Conservation (phyloP, 2,113 vertebrate genomes). For the Spea multiplicata region DNA sequence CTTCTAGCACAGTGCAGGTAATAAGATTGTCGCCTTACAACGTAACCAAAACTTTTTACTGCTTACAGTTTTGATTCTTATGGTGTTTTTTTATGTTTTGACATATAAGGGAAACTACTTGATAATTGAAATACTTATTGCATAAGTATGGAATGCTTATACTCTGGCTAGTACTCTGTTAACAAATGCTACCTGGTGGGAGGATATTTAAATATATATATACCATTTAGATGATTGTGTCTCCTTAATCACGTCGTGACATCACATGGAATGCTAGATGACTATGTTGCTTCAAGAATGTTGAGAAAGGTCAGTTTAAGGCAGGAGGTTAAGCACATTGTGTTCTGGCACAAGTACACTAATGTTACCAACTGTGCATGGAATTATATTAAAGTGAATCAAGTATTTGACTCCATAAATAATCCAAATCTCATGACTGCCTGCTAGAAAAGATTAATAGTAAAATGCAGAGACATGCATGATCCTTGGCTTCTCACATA, state of each 20-base stretch:
- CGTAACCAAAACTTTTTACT: too few relatives aligned
- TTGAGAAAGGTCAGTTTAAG: background rate
- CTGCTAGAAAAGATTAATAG: slow-evolving; percentile 23
- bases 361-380: slow-evolving; percentile 17
- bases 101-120: too few relatives aligned
- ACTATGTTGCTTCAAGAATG: background rate
- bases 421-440: slow-evolving; percentile 45
- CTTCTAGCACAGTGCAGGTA: slow-evolving; percentile 72
- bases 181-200: too few relatives aligned
- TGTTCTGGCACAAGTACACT: background rate
- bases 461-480: slow-evolving; percentile 14
- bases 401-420: slow-evolving; percentile 16
- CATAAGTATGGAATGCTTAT: too few relatives aligned
- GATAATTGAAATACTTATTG: too few relatives aligned
- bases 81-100: background rate
- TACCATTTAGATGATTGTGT: background rate
- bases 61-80: too few relatives aligned
- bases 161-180: too few relatives aligned
- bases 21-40: slow-evolving; percentile 21
- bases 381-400: slow-evolving; percentile 8
- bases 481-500: background rate
- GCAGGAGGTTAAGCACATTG: slow-evolving; percentile 5
- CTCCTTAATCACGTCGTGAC: background rate
- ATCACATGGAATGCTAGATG: background rate
- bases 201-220: too few relatives aligned